Evolutionary conservation across 2,888 invertebrate species (phyloP), one percentile per base, ranked within the genome.

Genomic region (Eupeodes latifasciatus): DNA sequence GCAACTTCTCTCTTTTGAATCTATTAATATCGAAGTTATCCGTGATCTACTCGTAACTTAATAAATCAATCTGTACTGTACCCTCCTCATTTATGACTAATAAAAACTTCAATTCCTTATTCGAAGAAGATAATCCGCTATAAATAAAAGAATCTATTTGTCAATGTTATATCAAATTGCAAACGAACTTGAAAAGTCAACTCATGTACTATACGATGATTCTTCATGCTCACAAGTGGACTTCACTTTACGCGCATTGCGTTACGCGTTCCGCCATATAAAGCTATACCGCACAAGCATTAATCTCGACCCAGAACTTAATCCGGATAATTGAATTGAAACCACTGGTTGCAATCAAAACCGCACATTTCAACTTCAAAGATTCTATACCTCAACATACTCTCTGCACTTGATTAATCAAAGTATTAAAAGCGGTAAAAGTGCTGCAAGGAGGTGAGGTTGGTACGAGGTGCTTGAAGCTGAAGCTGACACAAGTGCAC

Each of bases 261-360:
- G 44, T 55, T 64, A n/a, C 36, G 57, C 10, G 27, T 40, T 40
- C 5, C 40, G 40, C 40, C 40, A 40, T 27, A 57, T 66, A 66
- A 78, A 49, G 6, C 40, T 27, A 78, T 27, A 83, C 53, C 19
- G 44, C 66, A 83, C 61, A 7, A 40, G 4, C 59, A 62, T 47
- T 85, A 88, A 88, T 85, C 81, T 74, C 69, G 10, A 34, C 69
- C 69, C 57, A 88, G 81, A 85, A 86, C 85, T 74, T 83, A 86
- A 86, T 82, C 86, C 67, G 77, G 77, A 75, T 85, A 88, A 88
- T 81, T 74, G 81, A 88, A 88, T 81, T 74, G 81, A 78, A 78
- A 75, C 75, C 81, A 78, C 69, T 84, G 81, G 76, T 40, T 72
- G 80, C 66, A 87, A 59, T 83, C 79, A 66, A 62, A 67, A 51